phyloP scores from a whole-genome alignment of 2,797 vertebrate genomes.

The Lutjanus campechanus region DNA sequence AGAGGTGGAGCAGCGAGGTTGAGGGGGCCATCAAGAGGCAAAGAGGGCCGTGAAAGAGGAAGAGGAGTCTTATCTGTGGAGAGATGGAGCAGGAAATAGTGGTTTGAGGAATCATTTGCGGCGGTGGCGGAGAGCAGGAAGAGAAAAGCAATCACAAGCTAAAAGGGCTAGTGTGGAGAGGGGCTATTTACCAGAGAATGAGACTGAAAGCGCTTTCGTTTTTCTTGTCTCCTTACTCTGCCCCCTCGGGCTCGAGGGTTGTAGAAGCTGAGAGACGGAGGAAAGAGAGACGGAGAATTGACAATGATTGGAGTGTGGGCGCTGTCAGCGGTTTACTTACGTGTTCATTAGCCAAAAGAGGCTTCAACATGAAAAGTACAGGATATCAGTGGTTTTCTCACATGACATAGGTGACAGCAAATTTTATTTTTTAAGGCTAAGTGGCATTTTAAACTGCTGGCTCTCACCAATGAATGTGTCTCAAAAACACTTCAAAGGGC shows the following conservation, averaged over 20 bases:
- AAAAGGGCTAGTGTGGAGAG: constrained; percentile 79
- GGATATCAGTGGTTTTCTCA: constrained; percentile 53
- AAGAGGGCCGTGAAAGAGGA: constrained; percentile 71
- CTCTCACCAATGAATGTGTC: constrained; percentile 49
- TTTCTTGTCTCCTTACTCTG: constrained; percentile 60
- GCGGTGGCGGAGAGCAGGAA: constrained; percentile 59
- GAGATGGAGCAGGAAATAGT: constrained; percentile 80
- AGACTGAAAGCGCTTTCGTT: constrained; percentile 78
- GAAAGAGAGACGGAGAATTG: constrained; percentile 34
- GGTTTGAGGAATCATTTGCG: constrained; percentile 79
- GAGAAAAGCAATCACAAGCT: constrained; percentile 84
- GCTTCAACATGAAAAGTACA: constrained; percentile 53
- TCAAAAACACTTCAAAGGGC: constrained; percentile 59
- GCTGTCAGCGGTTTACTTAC: constrained; percentile 63
- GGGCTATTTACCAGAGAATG: constrained; percentile 83
- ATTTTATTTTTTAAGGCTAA: constrained; percentile 50
- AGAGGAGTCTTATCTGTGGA: constrained; percentile 71
- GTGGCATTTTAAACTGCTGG: constrained; percentile 65
- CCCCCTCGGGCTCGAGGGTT: constrained; percentile 51
- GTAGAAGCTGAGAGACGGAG: constrained; percentile 43
- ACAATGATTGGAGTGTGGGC: constrained; percentile 52
- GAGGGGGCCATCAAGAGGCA: constrained; percentile 65
- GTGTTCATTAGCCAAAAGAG: constrained; percentile 64
- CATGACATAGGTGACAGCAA: constrained; percentile 46
- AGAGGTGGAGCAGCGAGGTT: constrained; percentile 21